phyloP scores from a whole-genome alignment of 1,140 invertebrate species.

The Drosophila melanica region DNA sequence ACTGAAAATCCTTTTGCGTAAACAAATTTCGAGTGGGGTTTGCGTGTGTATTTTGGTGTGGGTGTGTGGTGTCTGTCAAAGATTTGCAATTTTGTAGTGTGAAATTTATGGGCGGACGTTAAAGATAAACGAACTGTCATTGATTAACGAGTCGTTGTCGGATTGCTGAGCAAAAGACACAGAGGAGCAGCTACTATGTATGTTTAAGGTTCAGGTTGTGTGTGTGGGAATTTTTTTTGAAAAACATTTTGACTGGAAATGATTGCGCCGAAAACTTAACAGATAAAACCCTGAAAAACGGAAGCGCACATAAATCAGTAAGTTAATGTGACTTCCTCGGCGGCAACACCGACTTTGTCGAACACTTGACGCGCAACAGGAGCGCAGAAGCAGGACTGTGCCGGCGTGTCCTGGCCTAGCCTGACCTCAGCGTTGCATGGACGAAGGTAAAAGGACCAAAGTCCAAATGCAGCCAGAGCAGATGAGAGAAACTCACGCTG shows the following conservation, averaged over 20 bases:
- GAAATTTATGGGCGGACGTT: slow-evolving; percentile 76
- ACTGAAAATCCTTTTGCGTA: slow-evolving; percentile 61
- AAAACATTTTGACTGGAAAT: slow-evolving; percentile 79
- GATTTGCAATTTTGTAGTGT: slow-evolving; percentile 76
- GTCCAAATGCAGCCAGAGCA: slow-evolving; percentile 21
- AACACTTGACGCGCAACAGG: slow-evolving; percentile 46
- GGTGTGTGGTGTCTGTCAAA: slow-evolving; percentile 46
- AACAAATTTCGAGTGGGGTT: slow-evolving; percentile 43
- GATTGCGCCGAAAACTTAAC: slow-evolving; percentile 80
- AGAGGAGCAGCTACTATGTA: slow-evolving; percentile 10
- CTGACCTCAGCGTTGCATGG: slow-evolving; percentile 27
- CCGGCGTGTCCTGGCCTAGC: not conserved
- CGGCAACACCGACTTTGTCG: slow-evolving; percentile 27
- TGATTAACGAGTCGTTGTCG: slow-evolving; percentile 68
- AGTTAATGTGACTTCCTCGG: slow-evolving; percentile 70
- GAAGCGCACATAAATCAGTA: slow-evolving; percentile 79
- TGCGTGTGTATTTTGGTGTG: not conserved
- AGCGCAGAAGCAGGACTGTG: slow-evolving; percentile 7
- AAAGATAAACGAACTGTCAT: slow-evolving; percentile 78
- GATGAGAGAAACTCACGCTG: slow-evolving; percentile 8
- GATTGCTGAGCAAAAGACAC: slow-evolving; percentile 40
- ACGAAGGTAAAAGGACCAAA: slow-evolving; percentile 26
- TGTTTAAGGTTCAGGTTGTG: slow-evolving; percentile 1
- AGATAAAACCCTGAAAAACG: slow-evolving; percentile 71
- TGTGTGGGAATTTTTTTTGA: slow-evolving; percentile 31